Base-by-base conservation (phyloP, 2,888 invertebrate genomes). In the Cephus pulcher region DNA sequence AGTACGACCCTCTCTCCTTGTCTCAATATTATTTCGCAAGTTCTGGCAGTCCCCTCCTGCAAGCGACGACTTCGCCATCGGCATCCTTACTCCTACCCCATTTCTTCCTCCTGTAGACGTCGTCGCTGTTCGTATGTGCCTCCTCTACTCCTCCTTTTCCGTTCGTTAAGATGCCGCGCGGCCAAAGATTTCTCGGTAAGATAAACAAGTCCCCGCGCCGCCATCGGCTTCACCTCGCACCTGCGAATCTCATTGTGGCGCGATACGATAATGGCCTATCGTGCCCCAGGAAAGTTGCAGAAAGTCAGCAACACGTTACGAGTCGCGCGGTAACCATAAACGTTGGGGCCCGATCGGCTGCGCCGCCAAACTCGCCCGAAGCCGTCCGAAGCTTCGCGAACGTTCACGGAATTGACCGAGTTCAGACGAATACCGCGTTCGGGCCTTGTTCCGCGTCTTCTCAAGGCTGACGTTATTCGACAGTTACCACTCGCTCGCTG, bases 161-260 rank as follows among this genome's bases (percentile, higher is more conserved):
- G 80, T 85, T 86, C 83, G 84, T 86, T 88, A 85, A 86, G 85
- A 87, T 86, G 85, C 84, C 84, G 84, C 84, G 79, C 82, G 84
- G 77, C 81, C 80, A 78, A 77, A 85, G 88, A 89, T 88, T 89
- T 87, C 88, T 87, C 79, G 82, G 84, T 84, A 86, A 86, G 88
- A 89, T 88, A 86, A 85, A 77, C 74, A 33, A 71, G 71, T 33
- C 79, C 75, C 74, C 40, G 40, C 23, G 40, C 0, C 40, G 40
- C 23, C 40, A 23, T 77, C 76, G 78, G 82, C 81, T 80, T 84
- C 80, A 79, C 81, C 82, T 85, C 80, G 82, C 80, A 84, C 80
- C 81, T 82, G 80, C 80, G 80, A 80, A 81, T 86, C 74, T 79
- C 82, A 71, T 71, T 71, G 71, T 71, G 71, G 71, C 71, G 71